Percentiles rank a stretch among this genome's conserved stretches.
phyloP scores from a whole-genome alignment of 2,113 vertebrate genomes.

The Hippoglossus stenolepis region DNA sequence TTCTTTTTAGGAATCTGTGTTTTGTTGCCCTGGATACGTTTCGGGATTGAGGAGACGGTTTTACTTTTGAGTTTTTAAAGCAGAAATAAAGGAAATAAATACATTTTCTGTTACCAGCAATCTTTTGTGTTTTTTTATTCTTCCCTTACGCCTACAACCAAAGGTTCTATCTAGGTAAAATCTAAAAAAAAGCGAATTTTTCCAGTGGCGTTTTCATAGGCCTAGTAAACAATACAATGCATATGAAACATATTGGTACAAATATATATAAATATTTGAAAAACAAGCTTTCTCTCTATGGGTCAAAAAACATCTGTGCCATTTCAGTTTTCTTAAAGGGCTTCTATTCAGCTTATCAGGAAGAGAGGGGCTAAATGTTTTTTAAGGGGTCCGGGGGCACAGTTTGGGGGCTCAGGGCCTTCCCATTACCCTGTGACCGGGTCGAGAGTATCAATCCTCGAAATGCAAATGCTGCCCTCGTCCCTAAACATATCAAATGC shows the following conservation, averaged over 20 bases:
- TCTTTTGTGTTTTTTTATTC: no score
- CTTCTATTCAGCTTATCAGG: constrained; percentile 66
- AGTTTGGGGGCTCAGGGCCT: constrained; percentile 69
- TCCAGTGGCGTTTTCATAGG: not conserved
- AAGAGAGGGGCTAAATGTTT: constrained; percentile 78
- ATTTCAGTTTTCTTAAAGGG: constrained; percentile 53
- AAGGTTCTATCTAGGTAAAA: no score
- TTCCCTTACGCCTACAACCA: no score
- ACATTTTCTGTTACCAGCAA: no score
- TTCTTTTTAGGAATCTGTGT: no score
- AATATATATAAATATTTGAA: not conserved
- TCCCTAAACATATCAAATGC: constrained; percentile 83
- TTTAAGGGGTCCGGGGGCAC: constrained; percentile 76
- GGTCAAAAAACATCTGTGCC: constrained; percentile 61
- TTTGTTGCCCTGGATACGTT: no score
- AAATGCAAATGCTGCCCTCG: constrained; percentile 81
- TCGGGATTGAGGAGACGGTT: no score
- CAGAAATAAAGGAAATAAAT: no score
- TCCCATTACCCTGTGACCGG: constrained; percentile 80
- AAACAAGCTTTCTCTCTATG: constrained; percentile 1
- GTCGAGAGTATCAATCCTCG: constrained; percentile 82
- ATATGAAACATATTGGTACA: not conserved
- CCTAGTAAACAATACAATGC: not conserved
- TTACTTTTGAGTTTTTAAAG: no score
- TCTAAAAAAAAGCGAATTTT: not conserved